Evolutionary conservation across 1,140 invertebrate genomes (phyloP).

Genomic region (Temnothorax longispinosus): DNA sequence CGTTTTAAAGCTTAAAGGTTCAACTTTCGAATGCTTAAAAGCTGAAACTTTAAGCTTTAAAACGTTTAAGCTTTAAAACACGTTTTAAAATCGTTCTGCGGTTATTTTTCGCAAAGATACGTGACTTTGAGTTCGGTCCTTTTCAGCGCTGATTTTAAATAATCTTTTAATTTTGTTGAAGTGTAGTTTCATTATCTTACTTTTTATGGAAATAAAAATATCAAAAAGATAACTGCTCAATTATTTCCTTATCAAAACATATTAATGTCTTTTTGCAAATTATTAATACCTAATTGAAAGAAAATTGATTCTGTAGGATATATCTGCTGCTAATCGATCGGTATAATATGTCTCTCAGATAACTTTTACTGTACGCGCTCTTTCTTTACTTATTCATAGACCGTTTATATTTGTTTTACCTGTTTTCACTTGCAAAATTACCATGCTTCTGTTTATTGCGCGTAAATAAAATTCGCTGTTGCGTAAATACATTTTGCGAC

Average conservation of each 20-base stretch:
- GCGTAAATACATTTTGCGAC: neutral
- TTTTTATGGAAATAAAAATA: neutral
- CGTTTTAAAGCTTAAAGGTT: too few species aligned
- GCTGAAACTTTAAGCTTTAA: too few species aligned
- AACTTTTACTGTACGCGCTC: neutral
- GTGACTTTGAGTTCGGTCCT: too few species aligned
- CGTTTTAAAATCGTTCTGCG: too few species aligned
- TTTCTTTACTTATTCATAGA: neutral
- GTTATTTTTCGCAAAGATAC: too few species aligned
- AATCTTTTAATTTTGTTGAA: too few species aligned
- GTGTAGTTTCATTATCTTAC: neutral
- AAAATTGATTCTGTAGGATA: neutral
- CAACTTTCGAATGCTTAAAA: too few species aligned
- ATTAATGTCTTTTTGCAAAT: neutral
- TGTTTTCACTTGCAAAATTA: neutral
- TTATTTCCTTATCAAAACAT: neutral
- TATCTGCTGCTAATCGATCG: neutral
- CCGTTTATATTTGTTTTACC: neutral
- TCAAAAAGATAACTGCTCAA: neutral
- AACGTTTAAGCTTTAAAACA: too few species aligned
- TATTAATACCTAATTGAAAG: neutral
- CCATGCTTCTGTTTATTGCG: neutral
- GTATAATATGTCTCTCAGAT: neutral
- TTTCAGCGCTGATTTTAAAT: too few species aligned
- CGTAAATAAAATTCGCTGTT: constrained; percentile 6